These are phyloP conservation scores for Drosophila birchii DNA, from an alignment of 2,888 invertebrate species.

Conservation along the genomic window DNA sequence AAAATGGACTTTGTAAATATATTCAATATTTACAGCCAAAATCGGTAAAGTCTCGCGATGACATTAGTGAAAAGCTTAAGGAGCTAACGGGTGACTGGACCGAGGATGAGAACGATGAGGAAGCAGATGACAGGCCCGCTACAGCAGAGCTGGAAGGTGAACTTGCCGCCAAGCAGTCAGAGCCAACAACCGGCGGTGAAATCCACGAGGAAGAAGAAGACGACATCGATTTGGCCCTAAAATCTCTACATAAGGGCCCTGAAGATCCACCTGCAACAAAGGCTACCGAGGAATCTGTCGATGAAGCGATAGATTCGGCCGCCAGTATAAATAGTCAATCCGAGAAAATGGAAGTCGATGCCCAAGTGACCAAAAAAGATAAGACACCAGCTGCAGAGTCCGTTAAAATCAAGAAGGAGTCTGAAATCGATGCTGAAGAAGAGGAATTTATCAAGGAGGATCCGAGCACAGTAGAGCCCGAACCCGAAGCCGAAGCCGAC, in stretches of 20 bases:
- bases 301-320: slow-evolving; percentile 12
- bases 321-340: slow-evolving; percentile 40
- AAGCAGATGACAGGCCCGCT: slow-evolving; percentile 56
- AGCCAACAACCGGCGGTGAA: slow-evolving; percentile 12
- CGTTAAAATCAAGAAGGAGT: slow-evolving; percentile 36
- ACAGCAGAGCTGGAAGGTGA: slow-evolving; percentile 50
- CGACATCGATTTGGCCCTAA: slow-evolving; percentile 77
- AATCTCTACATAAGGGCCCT: slow-evolving; percentile 74
- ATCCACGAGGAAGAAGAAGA: slow-evolving; percentile 66
- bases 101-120: slow-evolving; percentile 83
- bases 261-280: slow-evolving; percentile 33
- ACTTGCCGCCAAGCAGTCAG: slow-evolving; percentile 18
- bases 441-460: slow-evolving; percentile 61
- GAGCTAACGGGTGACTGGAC: slow-evolving; percentile 84
- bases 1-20: background rate
- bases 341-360: slow-evolving; percentile 34
- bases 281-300: background rate
- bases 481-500: background rate
- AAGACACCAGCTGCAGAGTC: slow-evolving; percentile 9
- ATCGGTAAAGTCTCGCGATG: slow-evolving; percentile 73
- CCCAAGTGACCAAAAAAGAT: slow-evolving; percentile 1
- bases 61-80: slow-evolving; percentile 82
- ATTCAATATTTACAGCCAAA: slow-evolving; percentile 51
- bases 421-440: slow-evolving; percentile 42
- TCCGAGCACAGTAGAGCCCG: slow-evolving; percentile 20